Evolutionary conservation across 2,888 invertebrate genomes (phyloP).

Genomic region (Morpho achilles): DNA sequence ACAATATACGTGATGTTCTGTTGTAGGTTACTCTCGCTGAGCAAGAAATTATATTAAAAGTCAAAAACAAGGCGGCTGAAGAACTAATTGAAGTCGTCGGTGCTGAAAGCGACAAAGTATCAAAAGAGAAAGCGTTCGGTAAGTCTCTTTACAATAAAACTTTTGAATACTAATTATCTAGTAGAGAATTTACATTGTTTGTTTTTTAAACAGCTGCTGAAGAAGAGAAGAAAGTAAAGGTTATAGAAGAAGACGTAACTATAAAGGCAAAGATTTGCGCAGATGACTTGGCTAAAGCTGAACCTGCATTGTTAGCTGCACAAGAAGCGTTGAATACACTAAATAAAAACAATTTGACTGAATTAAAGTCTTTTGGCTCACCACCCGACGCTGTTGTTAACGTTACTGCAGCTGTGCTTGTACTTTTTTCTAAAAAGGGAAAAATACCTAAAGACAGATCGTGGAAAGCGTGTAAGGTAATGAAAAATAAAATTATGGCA

Average conservation of each 20-base stretch:
- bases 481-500: background rate
- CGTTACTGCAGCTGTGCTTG: conserved; percentile 92
- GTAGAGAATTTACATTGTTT: background rate
- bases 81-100: conserved; percentile 91
- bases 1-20: background rate
- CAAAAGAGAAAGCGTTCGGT: conserved; percentile 90
- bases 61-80: conserved; percentile 94
- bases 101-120: conserved; percentile 94
- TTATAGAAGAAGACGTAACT: conserved; percentile 92
- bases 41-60: conserved; percentile 90
- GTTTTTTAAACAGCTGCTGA: conserved; percentile 77
- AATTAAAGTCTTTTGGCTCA: conserved; percentile 95
- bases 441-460: conserved; percentile 94
- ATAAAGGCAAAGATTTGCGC: conserved; percentile 92
- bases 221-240: conserved; percentile 93
- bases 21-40: conserved; percentile 75
- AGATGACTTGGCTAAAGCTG: conserved; percentile 93
- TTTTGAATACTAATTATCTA: background rate
- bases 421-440: conserved; percentile 89
- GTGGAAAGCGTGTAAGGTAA: conserved; percentile 92
- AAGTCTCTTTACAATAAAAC: conserved; percentile 31
- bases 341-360: conserved; percentile 95
- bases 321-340: conserved; percentile 94
- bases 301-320: conserved; percentile 93
- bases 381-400: conserved; percentile 94